Conservation (phyloP, 2,888 invertebrate species). For the Drosophila anomelani region DNA sequence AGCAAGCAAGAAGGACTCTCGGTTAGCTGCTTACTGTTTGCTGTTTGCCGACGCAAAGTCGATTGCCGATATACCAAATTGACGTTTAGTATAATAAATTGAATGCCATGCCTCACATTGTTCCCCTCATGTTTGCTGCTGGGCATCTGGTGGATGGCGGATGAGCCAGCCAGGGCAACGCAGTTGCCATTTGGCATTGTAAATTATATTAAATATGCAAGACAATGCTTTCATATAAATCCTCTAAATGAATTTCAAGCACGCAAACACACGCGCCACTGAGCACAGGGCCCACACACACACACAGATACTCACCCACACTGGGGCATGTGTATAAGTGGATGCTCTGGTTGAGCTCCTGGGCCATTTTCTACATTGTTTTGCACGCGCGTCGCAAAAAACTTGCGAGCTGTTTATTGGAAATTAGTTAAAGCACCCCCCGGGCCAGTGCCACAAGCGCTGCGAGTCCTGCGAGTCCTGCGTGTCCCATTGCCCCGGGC, state of each 20-base stretch:
- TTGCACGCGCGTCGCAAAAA: conserved; percentile 55
- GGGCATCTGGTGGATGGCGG: conserved; percentile 12
- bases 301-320: conserved; percentile 18
- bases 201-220: conserved; percentile 81
- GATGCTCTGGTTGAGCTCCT: conserved; percentile 17
- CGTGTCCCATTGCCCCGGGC: conserved; percentile 21
- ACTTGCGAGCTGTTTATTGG: conserved; percentile 62
- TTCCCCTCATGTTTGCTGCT: conserved; percentile 26
- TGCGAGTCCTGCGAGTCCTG: neutral
- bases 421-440: conserved; percentile 67
- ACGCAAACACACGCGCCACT: conserved; percentile 78
- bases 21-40: conserved; percentile 40
- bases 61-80: conserved; percentile 73
- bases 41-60: conserved; percentile 58
- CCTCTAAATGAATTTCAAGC: conserved; percentile 82
- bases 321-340: conserved; percentile 19
- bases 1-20: conserved; percentile 15
- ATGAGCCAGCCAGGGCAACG: conserved; percentile 21
- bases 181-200: conserved; percentile 54
- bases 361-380: conserved; percentile 56
- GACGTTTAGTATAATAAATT: conserved; percentile 81
- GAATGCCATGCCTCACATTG: conserved; percentile 48
- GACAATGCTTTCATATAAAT: conserved; percentile 76
- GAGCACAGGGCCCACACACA: conserved; percentile 36
- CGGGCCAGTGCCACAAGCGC: conserved; percentile 10